Evolutionary conservation across 1,140 invertebrate species (phyloP), one percentile per base, ranked within the genome.

Genomic region (Druon quercuslanigerum): DNA sequence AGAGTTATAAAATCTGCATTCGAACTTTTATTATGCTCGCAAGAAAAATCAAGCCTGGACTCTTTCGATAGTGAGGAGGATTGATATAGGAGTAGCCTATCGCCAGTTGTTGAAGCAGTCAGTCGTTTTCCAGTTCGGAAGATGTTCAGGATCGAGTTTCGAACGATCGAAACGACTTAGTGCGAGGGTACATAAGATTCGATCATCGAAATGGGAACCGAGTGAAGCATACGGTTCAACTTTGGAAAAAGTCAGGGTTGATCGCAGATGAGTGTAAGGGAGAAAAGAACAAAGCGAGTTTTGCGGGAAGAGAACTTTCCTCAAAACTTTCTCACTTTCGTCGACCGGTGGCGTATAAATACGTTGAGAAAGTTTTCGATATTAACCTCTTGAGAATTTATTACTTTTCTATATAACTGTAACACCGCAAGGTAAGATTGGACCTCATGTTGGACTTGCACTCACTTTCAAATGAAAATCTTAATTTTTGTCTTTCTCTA

Each of bases 311-410:
- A 33, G 60, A 66, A 66, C 60, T 66, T 66, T 66, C 7, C 60
- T 66, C 33, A 66, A 66, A 66, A 66, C 13, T 66, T 66, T 5
- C 60, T 66, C 25, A 66, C 60, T 25, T 40, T 25, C 60, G 60
- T 40, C 60, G 60, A 66, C 60, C 20, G 60, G 60, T 66, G 13
- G 60, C 60, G 16, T 66, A 66, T 66, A 66, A 66, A 66, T 66
- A 66, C 33, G 60, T 66, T 33, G 40, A 33, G 60, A 66, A 66
- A 66, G 60, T 66, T 66, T 66, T 33, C 25, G 60, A 66, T 66
- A 66, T 66, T 66, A 66, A 66, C 60, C 60, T 66, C 60, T 66
- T 66, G 33, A 66, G 60, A 66, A 66, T 66, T 66, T 66, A 66
- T 66, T 66, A 66, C 60, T 66, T 66, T 66, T 16, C 60, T 33